Percentiles rank a stretch among this genome's conserved stretches.
Conservation (phyloP, 2,797 vertebrate species). For the Enteromius fasciolatus region DNA sequence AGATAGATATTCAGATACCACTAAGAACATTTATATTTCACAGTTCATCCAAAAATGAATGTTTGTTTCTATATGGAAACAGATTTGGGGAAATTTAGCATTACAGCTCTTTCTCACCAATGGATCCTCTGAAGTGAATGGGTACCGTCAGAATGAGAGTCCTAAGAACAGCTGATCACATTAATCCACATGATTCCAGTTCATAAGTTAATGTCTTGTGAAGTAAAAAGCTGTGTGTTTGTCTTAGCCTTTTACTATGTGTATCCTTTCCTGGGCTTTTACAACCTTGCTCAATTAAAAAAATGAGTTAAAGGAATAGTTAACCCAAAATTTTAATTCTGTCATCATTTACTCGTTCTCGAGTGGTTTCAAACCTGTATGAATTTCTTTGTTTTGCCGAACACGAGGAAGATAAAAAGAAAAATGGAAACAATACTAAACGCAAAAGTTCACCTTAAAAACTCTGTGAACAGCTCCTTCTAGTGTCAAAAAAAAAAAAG, state of each 20-base stretch:
- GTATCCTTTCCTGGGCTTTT: not conserved
- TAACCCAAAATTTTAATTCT: too few relatives aligned
- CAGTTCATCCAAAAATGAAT: not conserved
- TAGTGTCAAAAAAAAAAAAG: too few relatives aligned
- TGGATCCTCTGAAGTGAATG: not conserved
- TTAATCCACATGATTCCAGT: not conserved
- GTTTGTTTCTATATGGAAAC: not conserved
- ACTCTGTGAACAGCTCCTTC: not conserved
- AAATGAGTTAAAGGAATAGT: not conserved
- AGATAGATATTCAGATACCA: not conserved
- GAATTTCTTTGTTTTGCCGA: too few relatives aligned
- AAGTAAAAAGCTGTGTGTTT: not conserved
- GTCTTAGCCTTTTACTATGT: not conserved
- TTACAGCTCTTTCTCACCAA: not conserved
- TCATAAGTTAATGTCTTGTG: not conserved
- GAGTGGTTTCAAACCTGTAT: too few relatives aligned
- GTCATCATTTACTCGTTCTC: too few relatives aligned
- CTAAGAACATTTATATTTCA: not conserved
- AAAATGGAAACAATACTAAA: too few relatives aligned
- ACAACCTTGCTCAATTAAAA: not conserved
- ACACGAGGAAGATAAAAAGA: too few relatives aligned
- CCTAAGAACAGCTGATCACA: not conserved
- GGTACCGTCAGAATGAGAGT: not conserved
- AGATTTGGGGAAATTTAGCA: not conserved
- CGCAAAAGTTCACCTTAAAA: too few relatives aligned